Conservation (phyloP, 2,797 vertebrate species). For the Gallirallus australis region DNA sequence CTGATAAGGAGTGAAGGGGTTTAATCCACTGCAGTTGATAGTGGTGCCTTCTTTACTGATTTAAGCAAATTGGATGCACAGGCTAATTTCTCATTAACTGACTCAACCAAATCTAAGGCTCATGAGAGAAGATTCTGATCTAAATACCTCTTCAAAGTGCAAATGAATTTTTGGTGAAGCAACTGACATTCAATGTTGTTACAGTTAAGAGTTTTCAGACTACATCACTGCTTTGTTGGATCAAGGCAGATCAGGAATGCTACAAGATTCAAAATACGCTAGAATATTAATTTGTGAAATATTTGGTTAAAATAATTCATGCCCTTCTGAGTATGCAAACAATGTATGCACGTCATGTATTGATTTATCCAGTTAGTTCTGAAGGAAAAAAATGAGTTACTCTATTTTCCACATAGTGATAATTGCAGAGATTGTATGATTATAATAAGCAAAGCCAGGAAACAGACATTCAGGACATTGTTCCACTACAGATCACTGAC, state of each 20-base stretch:
- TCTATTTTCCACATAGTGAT: neutral
- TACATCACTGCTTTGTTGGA: neutral
- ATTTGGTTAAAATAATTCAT: neutral
- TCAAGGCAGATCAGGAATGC: neutral
- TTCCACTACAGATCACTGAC: neutral
- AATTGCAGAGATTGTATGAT: neutral
- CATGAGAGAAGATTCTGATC: neutral
- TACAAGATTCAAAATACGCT: neutral
- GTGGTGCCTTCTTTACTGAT: neutral
- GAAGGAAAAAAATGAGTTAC: neutral
- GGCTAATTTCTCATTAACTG: slow-evolving; percentile 31
- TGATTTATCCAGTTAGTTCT: neutral
- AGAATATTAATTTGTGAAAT: neutral
- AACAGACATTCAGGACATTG: neutral
- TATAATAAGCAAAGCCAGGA: neutral
- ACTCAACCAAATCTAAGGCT: neutral
- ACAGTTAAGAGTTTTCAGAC: neutral
- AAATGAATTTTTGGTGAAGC: slow-evolving; percentile 17
- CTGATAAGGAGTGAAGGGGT: neutral
- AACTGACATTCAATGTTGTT: slow-evolving; percentile 7
- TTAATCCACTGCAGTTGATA: neutral
- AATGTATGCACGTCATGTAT: neutral
- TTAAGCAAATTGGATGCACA: slow-evolving; percentile 20
- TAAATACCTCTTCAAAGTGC: neutral
- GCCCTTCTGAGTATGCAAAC: neutral